Percentiles rank a stretch among this genome's conserved stretches.
These are phyloP conservation scores for Xiphias gladius DNA, from an alignment of 2,113 vertebrate genomes.

Conservation along the genomic window DNA sequence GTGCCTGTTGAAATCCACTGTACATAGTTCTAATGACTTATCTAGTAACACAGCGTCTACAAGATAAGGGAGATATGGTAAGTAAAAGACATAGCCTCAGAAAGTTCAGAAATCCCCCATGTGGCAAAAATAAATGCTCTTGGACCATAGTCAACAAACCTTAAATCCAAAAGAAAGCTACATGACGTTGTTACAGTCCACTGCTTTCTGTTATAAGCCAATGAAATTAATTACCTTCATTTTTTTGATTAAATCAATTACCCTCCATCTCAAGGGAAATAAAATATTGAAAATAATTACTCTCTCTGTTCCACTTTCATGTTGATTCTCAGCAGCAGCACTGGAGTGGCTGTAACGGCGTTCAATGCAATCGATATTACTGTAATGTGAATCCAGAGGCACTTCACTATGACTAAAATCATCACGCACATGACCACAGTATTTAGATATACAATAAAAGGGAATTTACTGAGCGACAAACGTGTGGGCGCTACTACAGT, in stretches of 20 bases:
- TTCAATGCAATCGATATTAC: conserved; percentile 46
- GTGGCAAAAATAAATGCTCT: conserved; percentile 11
- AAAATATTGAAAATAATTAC: conserved; percentile 64
- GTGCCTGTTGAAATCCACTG: background rate
- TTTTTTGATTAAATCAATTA: conserved; percentile 64
- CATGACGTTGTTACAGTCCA: conserved; percentile 25
- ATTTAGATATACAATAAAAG: conserved; percentile 13
- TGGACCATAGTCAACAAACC: background rate
- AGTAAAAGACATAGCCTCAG: background rate
- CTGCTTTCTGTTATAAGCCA: conserved; percentile 37
- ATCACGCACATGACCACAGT: conserved; percentile 1
- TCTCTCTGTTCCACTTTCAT: conserved; percentile 45
- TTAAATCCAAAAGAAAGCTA: background rate
- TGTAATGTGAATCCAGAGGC: conserved; percentile 43
- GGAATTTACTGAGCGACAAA: background rate
- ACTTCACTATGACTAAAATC: conserved; percentile 12
- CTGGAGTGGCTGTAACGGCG: background rate
- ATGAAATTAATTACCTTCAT: conserved; percentile 66
- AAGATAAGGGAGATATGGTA: background rate
- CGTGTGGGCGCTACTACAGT: background rate
- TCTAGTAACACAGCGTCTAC: conserved; percentile 2
- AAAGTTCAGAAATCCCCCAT: background rate
- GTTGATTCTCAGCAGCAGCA: conserved; percentile 31
- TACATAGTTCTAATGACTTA: background rate
- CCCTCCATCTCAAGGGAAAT: conserved; percentile 47